Conservation (phyloP, 2,888 invertebrate genomes). For the Cantharis rufa region DNA sequence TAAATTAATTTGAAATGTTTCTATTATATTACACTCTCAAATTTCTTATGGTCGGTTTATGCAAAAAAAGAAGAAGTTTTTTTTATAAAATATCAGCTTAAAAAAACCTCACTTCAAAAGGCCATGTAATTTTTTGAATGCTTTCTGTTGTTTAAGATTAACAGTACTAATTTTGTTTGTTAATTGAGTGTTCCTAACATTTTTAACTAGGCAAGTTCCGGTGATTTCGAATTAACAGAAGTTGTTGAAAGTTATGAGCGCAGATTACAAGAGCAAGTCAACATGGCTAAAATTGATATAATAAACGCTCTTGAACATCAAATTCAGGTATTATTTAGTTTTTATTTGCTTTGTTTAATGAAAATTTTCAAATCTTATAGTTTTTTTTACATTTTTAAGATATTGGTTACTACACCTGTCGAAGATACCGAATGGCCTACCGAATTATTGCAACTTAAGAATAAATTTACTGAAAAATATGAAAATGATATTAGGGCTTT, state of each 20-base stretch:
- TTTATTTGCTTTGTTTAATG: background rate
- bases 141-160: background rate
- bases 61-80: no score
- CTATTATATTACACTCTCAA: no score
- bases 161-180: constrained; percentile 7
- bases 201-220: constrained; percentile 46
- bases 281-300: constrained; percentile 69
- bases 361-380: background rate
- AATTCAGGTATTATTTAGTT: constrained; percentile 66
- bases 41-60: no score
- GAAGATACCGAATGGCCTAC: constrained; percentile 77
- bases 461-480: constrained; percentile 72
- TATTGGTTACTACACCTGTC: constrained; percentile 68
- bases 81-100: no score
- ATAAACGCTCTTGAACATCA: constrained; percentile 71
- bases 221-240: constrained; percentile 54
- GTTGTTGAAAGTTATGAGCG: constrained; percentile 58
- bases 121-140: background rate
- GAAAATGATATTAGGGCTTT: constrained; percentile 63
- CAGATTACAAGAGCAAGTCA: constrained; percentile 65
- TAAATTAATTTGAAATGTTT: no score
- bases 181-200: constrained; percentile 18
- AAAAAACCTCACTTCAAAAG: no score
- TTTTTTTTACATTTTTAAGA: constrained; percentile 55
- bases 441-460: constrained; percentile 72